A percentile compares a stretch with the other conserved stretches of the same genome.
Conservation (phyloP, 2,113 vertebrate species). For the Nesogale talazaci region DNA sequence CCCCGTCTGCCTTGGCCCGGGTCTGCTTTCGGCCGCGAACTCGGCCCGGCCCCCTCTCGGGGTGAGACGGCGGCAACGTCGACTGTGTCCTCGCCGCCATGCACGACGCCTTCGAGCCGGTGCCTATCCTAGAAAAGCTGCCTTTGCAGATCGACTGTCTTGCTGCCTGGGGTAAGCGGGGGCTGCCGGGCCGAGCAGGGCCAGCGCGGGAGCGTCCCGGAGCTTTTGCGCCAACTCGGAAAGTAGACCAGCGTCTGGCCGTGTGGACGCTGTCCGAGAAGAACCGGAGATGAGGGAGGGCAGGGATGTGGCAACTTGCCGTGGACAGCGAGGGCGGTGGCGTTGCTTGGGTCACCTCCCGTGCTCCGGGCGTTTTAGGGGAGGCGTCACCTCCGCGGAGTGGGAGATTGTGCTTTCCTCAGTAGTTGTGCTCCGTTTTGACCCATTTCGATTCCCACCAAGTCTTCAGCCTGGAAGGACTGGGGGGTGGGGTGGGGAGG, state of each 20-base stretch:
- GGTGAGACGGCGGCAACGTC: not conserved
- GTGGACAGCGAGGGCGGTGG: not conserved
- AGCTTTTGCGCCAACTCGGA: not conserved
- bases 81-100: conserved; percentile 82
- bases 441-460: not conserved
- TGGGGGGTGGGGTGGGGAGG: not conserved
- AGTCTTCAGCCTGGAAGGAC: conserved; percentile 2
- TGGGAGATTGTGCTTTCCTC: conserved; percentile 33
- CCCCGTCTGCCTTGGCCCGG: fast-evolving
- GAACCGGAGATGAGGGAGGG: not conserved
- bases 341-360: not conserved
- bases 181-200: not conserved
- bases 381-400: not conserved
- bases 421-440: not conserved
- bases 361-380: conserved; percentile 14
- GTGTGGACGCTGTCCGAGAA: not conserved
- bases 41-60: not conserved
- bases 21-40: fast-evolving
- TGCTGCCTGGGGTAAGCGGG: conserved; percentile 95
- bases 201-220: not conserved
- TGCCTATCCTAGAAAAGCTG: conserved; percentile 96
- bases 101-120: conserved; percentile 97
- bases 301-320: not conserved
- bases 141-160: conserved; percentile 97
- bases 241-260: not conserved